Conservation (phyloP, 2,113 vertebrate genomes). For the Pseudopipra pipra region DNA sequence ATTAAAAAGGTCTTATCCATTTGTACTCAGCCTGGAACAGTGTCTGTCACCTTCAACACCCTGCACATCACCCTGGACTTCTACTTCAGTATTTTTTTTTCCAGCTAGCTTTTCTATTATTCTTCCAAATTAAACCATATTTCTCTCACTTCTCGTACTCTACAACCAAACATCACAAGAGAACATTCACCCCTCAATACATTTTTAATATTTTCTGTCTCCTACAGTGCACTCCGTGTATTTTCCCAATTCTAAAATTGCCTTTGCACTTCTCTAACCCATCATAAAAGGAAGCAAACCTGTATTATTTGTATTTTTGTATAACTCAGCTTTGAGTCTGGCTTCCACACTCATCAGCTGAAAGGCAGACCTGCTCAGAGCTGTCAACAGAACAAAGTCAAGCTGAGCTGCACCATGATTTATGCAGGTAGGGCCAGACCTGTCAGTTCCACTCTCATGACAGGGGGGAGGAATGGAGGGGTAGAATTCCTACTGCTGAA, state of each 20-base stretch:
- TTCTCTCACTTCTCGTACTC: not conserved
- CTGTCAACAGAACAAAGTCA: conserved; percentile 37
- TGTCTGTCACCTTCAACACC: rapidly evolving
- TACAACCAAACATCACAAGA: not conserved
- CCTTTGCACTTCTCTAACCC: not conserved
- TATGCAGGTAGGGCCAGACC: conserved; percentile 34
- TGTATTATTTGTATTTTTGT: not conserved
- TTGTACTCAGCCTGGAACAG: not conserved
- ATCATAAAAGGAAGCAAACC: not conserved
- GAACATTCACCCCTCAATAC: not conserved
- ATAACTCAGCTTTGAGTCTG: not conserved
- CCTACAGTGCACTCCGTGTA: rapidly evolving
- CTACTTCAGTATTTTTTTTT: not conserved
- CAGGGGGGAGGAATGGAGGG: not conserved
- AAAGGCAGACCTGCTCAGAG: conserved; percentile 14
- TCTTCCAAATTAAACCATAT: not conserved
- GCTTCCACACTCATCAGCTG: not conserved
- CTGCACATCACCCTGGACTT: not conserved
- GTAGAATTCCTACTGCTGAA: not conserved
- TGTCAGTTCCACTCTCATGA: conserved; percentile 26
- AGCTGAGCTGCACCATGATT: conserved; percentile 20
- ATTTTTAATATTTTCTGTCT: not conserved
- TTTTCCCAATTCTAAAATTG: not conserved
- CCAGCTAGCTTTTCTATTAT: not conserved
- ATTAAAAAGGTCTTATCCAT: not conserved